Base-by-base conservation (phyloP, 1,140 invertebrate genomes). In the Hyphantria cunea region DNA sequence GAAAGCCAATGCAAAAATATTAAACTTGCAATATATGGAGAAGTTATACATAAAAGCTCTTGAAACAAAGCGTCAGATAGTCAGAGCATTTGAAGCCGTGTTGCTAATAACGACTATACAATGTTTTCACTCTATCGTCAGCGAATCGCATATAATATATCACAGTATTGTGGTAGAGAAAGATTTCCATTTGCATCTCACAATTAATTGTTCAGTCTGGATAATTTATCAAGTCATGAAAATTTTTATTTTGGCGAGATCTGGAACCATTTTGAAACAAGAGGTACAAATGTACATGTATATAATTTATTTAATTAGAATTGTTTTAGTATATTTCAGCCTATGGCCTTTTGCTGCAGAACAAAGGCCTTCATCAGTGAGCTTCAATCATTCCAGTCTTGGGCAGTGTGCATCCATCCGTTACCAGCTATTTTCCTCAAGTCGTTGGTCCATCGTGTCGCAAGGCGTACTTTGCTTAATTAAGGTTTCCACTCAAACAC, bases 171-270 rank as follows among this genome's bases (percentile, higher is more conserved):
- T 80, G 0, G 42, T 78, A 0, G 56, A 74, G 8, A 53, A 58
- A 13, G 56, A 25, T 3, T 62, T 80, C 0, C 63, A 66, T 0
- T 61, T 65, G n/a, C 78, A 85, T 32, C 71, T 76, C 31, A 55
- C 81, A 3, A n/a, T 81, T 6, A 82, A 82, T 54, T 80, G 79
- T 52, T 76, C 76, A 11, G 44, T 80, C 33, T 89, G 86, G 86
- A 79, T 85, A 6, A 9, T 69, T 10, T 87, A 79, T 74, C 86
- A 89, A 42, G 15, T 86, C n/a, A 34, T 82, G 1, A 89, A 89
- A 76, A 64, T 89, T 12, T 81, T 75, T 61, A 55, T 63, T 10
- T 59, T 89, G 6, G 65, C 82, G 3, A 70, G 76, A 47, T 70
- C 76, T 14, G 86, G 86, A 4, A 70, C 72, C 45, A 54, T 70